Evolutionary conservation across 2,113 vertebrate genomes (phyloP), one percentile per base, ranked within the genome.

Genomic region (Hyla sarda): DNA sequence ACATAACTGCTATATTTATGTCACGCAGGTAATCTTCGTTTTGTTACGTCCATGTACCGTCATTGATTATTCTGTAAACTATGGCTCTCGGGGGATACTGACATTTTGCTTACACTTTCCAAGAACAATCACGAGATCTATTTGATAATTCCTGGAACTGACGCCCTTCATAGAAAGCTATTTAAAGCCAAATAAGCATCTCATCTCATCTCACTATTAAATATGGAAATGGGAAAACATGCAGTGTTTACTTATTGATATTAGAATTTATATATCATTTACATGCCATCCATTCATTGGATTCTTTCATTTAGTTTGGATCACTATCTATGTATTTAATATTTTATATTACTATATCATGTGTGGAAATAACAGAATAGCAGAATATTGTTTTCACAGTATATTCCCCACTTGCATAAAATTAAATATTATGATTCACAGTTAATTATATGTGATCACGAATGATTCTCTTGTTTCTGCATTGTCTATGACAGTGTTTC

Each of bases 31-130:
- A 16, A 50, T 76, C 45, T 30, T n/a, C 8, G 6, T 28, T 76
- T n/a, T 76, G 73, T 50, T 50, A 30, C 47, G 8, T 28, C 25
- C 16, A 25, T 76, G 73, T 76, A 52, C n/a, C 37, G 25, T 79
- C 54, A 23, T 32, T 79, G 54, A 79, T 60, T 58, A 60, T 60
- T 45, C 25, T 65, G 58, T 82, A 65, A 47, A 25, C 50, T 41
- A 60, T 60, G 54, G 34, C 3, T 30, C 79, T 67, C 41, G 41
- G n/a, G 78, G 32, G n/a, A 81, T 65, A 67, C 41, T 82, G 79
- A 82, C 79, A 82, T 82, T 82, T 62, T 65, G 25, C 58, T 41
- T 67, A 30, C 34, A 67, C 41, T 82, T 65, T 82, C 37, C 73
- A 48, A 76, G 73, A 76, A 76, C 73, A 69, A 37, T 69, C 65